phyloP scores from a whole-genome alignment of 2,888 invertebrate genomes.

The Philereme transversata region DNA sequence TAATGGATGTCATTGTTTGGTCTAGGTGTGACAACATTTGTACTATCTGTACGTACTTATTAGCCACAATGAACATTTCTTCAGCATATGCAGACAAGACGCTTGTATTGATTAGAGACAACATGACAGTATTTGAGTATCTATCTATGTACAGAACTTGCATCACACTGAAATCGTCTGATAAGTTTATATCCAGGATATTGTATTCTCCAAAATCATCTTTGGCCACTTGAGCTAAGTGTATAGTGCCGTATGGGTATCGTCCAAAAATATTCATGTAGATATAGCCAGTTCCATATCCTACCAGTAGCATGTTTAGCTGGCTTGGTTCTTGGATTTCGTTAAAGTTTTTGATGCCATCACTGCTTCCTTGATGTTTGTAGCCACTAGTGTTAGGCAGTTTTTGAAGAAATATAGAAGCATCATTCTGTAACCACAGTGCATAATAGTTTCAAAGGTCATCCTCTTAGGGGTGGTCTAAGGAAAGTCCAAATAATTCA shows the following conservation, averaged over 20 bases:
- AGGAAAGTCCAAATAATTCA: not conserved
- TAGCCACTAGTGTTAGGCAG: slow-evolving; percentile 82
- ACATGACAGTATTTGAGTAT: slow-evolving; percentile 69
- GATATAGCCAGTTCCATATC: slow-evolving; percentile 89
- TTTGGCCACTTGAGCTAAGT: slow-evolving; percentile 82
- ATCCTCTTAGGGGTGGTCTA: not conserved
- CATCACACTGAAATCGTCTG: slow-evolving; percentile 88
- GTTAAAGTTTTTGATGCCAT: slow-evolving; percentile 83
- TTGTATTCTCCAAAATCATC: slow-evolving; percentile 83
- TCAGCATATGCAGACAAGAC: slow-evolving; percentile 86
- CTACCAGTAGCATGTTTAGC: slow-evolving; percentile 91
- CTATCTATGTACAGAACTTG: slow-evolving; percentile 85
- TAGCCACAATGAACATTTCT: slow-evolving; percentile 89
- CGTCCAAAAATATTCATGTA: slow-evolving; percentile 93
- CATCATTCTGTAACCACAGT: slow-evolving; percentile 66
- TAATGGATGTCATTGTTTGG: slow-evolving; percentile 91
- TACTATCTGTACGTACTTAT: slow-evolving; percentile 89
- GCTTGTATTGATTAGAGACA: slow-evolving; percentile 83
- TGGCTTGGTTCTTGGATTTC: slow-evolving; percentile 84
- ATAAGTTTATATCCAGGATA: slow-evolving; percentile 86
- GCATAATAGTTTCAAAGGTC: not conserved
- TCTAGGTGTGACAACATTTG: slow-evolving; percentile 88
- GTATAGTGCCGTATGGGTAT: slow-evolving; percentile 90
- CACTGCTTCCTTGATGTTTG: slow-evolving; percentile 79
- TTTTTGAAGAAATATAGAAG: slow-evolving; percentile 82